These are phyloP conservation scores for Acanthaster planci DNA, from an alignment of 35 echinoderm and acorn worm genomes.

Conservation along the genomic window DNA sequence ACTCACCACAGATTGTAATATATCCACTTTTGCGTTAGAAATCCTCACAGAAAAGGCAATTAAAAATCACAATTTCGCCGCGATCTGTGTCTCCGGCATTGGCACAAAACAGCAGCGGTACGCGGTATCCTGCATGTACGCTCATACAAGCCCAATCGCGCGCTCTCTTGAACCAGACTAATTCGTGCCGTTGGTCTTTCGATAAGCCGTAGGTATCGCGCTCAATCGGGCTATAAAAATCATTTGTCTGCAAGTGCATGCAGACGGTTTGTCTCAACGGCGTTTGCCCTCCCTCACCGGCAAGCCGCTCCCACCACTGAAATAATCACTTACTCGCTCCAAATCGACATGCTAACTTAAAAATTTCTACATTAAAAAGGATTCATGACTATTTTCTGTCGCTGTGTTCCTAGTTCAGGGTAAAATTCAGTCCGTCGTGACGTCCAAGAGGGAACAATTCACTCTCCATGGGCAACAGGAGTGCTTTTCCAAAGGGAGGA, in stretches of 20 bases:
- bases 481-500: background rate
- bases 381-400: too few relatives aligned
- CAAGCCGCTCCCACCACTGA: conserved; percentile 5
- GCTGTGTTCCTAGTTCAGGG: too few relatives aligned
- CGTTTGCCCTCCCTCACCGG: background rate
- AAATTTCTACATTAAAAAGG: too few relatives aligned
- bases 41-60: conserved; percentile 26
- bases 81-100: background rate
- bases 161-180: background rate
- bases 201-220: too few relatives aligned
- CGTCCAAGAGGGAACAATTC: background rate
- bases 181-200: too few relatives aligned
- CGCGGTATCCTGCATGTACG: background rate
- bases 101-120: background rate
- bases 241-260: background rate
- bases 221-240: background rate
- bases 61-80: conserved; percentile 4
- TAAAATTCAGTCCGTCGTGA: background rate
- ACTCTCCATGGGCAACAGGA: background rate
- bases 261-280: background rate
- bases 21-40: conserved; percentile 31
- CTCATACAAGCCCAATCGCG: background rate
- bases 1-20: conserved; percentile 27
- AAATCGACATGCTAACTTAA: too few relatives aligned
- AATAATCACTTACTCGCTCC: background rate